A percentile compares a stretch with the other conserved stretches of the same genome.
These are phyloP conservation scores for Pangasius macronema DNA, from an alignment of 2,797 vertebrate genomes.

Conservation along the genomic window DNA sequence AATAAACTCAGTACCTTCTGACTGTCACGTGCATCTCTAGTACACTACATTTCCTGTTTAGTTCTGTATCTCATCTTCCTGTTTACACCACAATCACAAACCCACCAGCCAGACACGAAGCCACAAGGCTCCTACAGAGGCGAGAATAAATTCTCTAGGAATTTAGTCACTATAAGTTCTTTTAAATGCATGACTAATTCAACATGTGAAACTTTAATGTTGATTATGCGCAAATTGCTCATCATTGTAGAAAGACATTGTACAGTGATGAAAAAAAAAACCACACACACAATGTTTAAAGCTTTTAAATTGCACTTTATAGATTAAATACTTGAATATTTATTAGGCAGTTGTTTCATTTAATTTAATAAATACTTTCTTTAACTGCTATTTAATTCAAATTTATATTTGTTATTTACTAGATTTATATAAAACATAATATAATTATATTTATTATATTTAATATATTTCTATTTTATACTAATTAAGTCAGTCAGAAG, in stretches of 20 bases:
- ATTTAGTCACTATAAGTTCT: background rate
- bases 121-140: constrained; percentile 12
- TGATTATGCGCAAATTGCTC: background rate
- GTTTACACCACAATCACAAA: constrained; percentile 56
- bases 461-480: background rate
- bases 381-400: background rate
- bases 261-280: background rate
- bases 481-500: background rate
- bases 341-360: background rate
- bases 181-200: background rate
- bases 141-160: constrained; percentile 21
- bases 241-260: background rate
- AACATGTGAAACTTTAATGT: background rate
- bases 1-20: constrained; percentile 2
- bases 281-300: background rate
- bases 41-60: constrained; percentile 48
- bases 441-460: background rate
- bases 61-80: constrained; percentile 42
- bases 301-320: background rate
- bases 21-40: constrained; percentile 27
- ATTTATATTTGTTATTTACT: background rate
- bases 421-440: background rate
- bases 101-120: constrained; percentile 28
- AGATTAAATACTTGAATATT: too few relatives aligned
- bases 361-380: background rate